Evolutionary conservation across 2,797 vertebrate species (phyloP).

Genomic region (Poeciliopsis presidionis): DNA sequence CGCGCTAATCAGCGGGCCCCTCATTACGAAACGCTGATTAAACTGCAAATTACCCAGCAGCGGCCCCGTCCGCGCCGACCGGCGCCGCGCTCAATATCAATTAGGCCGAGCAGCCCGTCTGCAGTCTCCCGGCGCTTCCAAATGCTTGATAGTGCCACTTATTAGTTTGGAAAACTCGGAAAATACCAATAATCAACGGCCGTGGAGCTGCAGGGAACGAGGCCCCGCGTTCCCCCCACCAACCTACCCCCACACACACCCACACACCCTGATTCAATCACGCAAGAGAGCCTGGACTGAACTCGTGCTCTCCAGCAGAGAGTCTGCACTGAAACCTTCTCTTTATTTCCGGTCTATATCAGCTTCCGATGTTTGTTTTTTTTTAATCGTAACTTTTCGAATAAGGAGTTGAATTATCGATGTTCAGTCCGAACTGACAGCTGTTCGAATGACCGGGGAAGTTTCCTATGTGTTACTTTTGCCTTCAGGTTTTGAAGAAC

Average conservation of each 20-base stretch:
- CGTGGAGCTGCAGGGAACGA: slow-evolving; percentile 65
- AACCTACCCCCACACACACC: no score
- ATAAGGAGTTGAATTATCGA: background rate
- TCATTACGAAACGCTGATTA: slow-evolving; percentile 99
- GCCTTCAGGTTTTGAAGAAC: background rate
- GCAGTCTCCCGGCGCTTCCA: slow-evolving; percentile 81
- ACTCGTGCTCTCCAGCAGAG: background rate
- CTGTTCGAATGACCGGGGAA: background rate
- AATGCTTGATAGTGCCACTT: slow-evolving; percentile 93
- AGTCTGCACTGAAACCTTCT: background rate
- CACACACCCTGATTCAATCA: slow-evolving; percentile 58
- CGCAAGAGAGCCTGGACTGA: background rate
- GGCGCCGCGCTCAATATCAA: slow-evolving; percentile 99
- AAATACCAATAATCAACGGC: slow-evolving; percentile 99
- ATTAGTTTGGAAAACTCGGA: slow-evolving; percentile 99
- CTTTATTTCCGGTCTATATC: background rate
- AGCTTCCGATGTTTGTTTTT: no score
- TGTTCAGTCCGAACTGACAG: background rate
- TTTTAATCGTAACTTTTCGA: background rate
- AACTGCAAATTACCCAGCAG: slow-evolving; percentile 99
- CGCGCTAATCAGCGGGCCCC: slow-evolving; percentile 95
- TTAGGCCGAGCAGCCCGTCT: slow-evolving; percentile 95
- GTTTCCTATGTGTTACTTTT: accelerated
- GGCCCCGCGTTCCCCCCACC: slow-evolving; percentile 27
- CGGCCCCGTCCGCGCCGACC: slow-evolving; percentile 94